These are phyloP conservation scores for Desmophyllum pertusum DNA, from an alignment of 92 coral and sea anemone species.

Conservation along the genomic window DNA sequence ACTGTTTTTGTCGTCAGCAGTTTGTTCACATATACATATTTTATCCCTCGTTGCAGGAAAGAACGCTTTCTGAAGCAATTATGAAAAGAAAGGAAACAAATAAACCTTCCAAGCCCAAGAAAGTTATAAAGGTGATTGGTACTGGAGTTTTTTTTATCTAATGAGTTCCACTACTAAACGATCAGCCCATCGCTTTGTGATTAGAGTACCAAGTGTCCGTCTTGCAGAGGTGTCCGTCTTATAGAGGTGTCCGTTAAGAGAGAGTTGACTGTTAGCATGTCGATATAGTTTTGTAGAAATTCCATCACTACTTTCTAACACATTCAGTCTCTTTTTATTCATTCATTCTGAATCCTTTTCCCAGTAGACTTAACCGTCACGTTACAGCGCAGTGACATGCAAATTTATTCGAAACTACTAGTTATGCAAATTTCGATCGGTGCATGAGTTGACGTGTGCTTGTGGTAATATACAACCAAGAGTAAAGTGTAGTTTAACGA, in stretches of 20 bases:
- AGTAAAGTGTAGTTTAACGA: too few relatives aligned
- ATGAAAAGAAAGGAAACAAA: conserved; percentile 37
- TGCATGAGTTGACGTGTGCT: neutral
- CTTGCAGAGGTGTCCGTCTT: too few relatives aligned
- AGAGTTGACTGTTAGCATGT: neutral
- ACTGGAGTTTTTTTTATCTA: too few relatives aligned
- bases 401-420: neutral
- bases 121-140: conserved; percentile 57
- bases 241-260: too few relatives aligned
- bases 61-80: conserved; percentile 42
- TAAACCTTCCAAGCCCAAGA: conserved; percentile 38
- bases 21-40: neutral
- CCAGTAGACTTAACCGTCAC: neutral
- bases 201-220: too few relatives aligned
- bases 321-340: neutral
- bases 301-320: neutral
- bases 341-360: neutral
- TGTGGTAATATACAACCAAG: too few relatives aligned
- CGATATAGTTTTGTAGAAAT: neutral
- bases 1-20: neutral
- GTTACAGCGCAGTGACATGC: neutral
- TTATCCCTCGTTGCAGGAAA: conserved; percentile 9
- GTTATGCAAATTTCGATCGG: neutral
- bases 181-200: neutral
- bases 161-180: neutral